Evolutionary conservation across 2,797 vertebrate species (phyloP).

Genomic region (Leptatherina wallacei): DNA sequence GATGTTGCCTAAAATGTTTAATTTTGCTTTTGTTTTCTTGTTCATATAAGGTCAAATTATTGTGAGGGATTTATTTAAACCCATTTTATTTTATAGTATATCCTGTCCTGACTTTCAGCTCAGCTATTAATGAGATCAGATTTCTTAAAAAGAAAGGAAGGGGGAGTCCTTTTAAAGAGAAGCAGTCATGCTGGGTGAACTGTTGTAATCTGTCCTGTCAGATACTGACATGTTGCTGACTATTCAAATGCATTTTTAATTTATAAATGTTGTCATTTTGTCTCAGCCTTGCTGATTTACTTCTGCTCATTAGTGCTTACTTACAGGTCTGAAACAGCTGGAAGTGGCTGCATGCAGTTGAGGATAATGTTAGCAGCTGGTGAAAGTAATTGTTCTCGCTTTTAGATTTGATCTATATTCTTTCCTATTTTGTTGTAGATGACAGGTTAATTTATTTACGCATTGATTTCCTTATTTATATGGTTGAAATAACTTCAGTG

Average conservation of each 20-base stretch:
- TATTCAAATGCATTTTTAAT: not conserved
- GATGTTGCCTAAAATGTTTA: too few relatives aligned
- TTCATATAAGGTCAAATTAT: too few relatives aligned
- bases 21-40: too few relatives aligned
- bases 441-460: not conserved
- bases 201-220: not conserved
- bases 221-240: not conserved
- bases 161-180: too few relatives aligned
- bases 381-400: constrained; percentile 25
- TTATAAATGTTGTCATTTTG: not conserved
- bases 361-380: constrained; percentile 21
- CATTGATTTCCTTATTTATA: constrained; percentile 7
- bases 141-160: not conserved
- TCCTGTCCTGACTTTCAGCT: not conserved
- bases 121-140: too few relatives aligned
- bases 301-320: constrained; percentile 5
- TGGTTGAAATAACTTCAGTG: not conserved
- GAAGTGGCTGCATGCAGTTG: constrained; percentile 31
- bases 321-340: constrained; percentile 42
- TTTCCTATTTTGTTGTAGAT: constrained; percentile 25
- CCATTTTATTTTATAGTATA: not conserved
- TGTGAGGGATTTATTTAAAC: too few relatives aligned
- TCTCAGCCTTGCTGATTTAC: constrained; percentile 13
- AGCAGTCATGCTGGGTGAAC: not conserved
- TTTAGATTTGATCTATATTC: constrained; percentile 26